Evolutionary conservation across 2,888 invertebrate genomes (phyloP).

Genomic region (Ectemnius continuus): DNA sequence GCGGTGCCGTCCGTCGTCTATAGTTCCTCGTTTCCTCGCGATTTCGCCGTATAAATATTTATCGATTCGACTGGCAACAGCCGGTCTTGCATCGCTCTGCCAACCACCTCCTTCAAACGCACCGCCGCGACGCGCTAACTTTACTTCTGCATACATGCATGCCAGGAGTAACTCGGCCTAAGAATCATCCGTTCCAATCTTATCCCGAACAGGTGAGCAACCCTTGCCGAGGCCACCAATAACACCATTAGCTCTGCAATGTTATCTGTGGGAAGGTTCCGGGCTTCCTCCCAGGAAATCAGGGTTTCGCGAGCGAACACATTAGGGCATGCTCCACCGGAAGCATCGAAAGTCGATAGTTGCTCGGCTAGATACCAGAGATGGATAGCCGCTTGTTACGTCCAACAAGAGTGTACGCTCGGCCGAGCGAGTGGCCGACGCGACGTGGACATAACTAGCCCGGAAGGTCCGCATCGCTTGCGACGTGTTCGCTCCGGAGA

Average conservation of each 20-base stretch:
- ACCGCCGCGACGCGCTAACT: not conserved
- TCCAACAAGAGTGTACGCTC: not conserved
- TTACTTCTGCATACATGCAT: not conserved
- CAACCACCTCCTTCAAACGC: slow-evolving; percentile 11
- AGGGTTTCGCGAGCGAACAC: not conserved
- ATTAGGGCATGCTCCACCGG: not conserved
- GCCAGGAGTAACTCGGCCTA: not conserved
- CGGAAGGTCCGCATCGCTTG: not conserved
- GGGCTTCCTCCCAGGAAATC: not conserved
- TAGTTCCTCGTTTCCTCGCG: not conserved
- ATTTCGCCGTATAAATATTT: slow-evolving; percentile 27
- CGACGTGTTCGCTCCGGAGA: not conserved
- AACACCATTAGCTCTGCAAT: not conserved
- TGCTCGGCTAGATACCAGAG: not conserved
- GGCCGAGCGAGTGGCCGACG: not conserved
- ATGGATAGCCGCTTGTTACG: not conserved
- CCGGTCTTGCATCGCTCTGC: not conserved
- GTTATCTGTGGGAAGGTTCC: not conserved
- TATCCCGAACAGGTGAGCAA: not conserved
- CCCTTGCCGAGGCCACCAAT: not conserved
- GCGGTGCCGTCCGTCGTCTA: not conserved
- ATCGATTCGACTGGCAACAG: not conserved
- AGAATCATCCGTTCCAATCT: not conserved
- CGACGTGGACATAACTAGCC: not conserved
- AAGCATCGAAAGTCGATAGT: not conserved